These are phyloP conservation scores for Drosophila kanapiae DNA, from an alignment of 1,140 invertebrate species.

Conservation along the genomic window DNA sequence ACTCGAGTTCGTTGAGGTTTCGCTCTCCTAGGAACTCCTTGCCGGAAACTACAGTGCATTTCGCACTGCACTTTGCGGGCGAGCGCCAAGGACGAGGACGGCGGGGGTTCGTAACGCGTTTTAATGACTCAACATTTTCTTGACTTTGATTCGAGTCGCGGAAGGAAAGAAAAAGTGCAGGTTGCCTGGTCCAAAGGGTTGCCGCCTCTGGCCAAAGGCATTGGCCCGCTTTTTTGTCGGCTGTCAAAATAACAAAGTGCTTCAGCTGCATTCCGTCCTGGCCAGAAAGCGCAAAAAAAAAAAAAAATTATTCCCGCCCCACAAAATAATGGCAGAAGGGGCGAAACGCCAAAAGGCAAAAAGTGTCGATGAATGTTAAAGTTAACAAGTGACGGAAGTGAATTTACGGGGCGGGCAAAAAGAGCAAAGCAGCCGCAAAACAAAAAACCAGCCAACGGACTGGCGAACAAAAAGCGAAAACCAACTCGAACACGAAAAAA, in stretches of 20 bases:
- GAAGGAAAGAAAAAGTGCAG: slow-evolving; percentile 52
- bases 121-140: slow-evolving; percentile 77
- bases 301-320: not conserved
- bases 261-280: slow-evolving; percentile 47
- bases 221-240: slow-evolving; percentile 53
- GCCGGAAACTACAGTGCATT: slow-evolving; percentile 55
- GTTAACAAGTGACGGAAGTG: slow-evolving; percentile 77
- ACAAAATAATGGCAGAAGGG: not conserved
- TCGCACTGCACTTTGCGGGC: slow-evolving; percentile 57
- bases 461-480: slow-evolving; percentile 32
- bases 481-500: slow-evolving; percentile 53
- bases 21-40: not conserved
- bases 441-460: slow-evolving; percentile 35
- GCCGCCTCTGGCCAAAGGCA: slow-evolving; percentile 40
- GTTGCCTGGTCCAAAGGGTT: slow-evolving; percentile 25
- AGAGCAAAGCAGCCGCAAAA: slow-evolving; percentile 34
- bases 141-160: slow-evolving; percentile 74
- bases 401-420: slow-evolving; percentile 61
- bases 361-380: slow-evolving; percentile 79
- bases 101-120: slow-evolving; percentile 47
- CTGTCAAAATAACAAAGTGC: slow-evolving; percentile 79
- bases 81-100: not conserved
- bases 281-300: slow-evolving; percentile 11
- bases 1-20: slow-evolving; percentile 28
- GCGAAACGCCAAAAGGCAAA: slow-evolving; percentile 49